Base-by-base conservation (phyloP, 1,140 invertebrate genomes). In the Coptotermes formosanus region DNA sequence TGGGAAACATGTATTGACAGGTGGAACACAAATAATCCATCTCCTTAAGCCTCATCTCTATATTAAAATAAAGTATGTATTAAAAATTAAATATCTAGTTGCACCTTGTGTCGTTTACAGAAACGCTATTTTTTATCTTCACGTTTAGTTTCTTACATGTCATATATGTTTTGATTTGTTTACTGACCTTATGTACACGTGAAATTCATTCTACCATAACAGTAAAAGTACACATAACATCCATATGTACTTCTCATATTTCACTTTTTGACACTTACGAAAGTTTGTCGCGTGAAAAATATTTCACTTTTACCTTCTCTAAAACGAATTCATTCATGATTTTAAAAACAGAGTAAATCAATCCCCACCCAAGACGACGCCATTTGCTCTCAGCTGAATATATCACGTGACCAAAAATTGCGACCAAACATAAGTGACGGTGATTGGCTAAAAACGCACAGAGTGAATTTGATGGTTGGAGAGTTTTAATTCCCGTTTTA, bases 331-430 rank as follows among this genome's bases (percentile, higher is more conserved):
- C 86, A 89, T 88, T 89, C 88, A 88, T 88, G 87, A 89, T 87
- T 88, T 88, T 85, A n/a, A 86, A 30, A 86, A 82, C 81, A 64
- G 48, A 86, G 52, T 32, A 85, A 86, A 87, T 43, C 82, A 84
- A 86, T 85, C 83, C 44, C 87, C 83, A 86, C 87, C 87, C 85
- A 43, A 45, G 84, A 87, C 86, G 89, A 89, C 89, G 89, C 89
- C 89, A 89, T 89, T 89, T 89, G 87, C 88, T 86, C 88, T 88
- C 88, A 87, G 86, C 87, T 87, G 87, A 87, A 87, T 38, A 45
- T 11, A 85, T 87, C 87, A 87, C 86, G 87, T 87, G 87, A 87
- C 75, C 52, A 84, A 14, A 48, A 84, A 23, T 19, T 82, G 85
- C 14, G 9, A 12, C 52, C 64, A 11, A 14, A 25, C 64, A 25